Percentiles rank a stretch among this genome's conserved stretches.
phyloP scores from a whole-genome alignment of 2,888 invertebrate species.

The Baronia brevicornis region DNA sequence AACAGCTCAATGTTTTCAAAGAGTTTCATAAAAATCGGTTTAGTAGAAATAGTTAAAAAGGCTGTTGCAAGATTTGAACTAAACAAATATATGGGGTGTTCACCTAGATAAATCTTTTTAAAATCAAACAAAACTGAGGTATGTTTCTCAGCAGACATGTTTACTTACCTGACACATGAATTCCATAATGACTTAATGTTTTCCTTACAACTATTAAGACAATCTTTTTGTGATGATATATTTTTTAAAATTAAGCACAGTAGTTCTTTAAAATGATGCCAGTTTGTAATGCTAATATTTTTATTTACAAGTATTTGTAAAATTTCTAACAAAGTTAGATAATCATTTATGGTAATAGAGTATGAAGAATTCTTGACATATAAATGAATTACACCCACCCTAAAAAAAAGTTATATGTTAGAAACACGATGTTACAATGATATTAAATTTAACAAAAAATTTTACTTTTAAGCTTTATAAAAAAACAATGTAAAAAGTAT shows the following conservation, averaged over 20 bases:
- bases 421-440: background rate
- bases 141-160: too few species aligned
- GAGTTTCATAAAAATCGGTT: too few species aligned
- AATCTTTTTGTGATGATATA: conserved; percentile 14
- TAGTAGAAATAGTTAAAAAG: too few species aligned
- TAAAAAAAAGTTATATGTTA: conserved; percentile 25
- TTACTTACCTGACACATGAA: conserved; percentile 53
- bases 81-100: too few species aligned
- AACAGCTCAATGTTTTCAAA: too few species aligned
- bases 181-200: conserved; percentile 44
- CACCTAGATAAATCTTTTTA: too few species aligned
- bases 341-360: conserved; percentile 34
- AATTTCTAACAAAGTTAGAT: conserved; percentile 34
- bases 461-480: too few species aligned
- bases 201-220: conserved; percentile 7
- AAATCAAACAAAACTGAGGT: too few species aligned
- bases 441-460: too few species aligned
- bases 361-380: conserved; percentile 43
- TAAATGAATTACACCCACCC: conserved; percentile 47
- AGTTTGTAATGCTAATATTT: conserved; percentile 32
- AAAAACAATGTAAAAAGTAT: background rate
- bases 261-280: conserved; percentile 37
- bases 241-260: conserved; percentile 31
- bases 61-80: too few species aligned
- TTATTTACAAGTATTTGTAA: conserved; percentile 38